These are phyloP conservation scores for Tragelaphus scriptus DNA, from an alignment of 2,113 vertebrate species.

Conservation along the genomic window DNA sequence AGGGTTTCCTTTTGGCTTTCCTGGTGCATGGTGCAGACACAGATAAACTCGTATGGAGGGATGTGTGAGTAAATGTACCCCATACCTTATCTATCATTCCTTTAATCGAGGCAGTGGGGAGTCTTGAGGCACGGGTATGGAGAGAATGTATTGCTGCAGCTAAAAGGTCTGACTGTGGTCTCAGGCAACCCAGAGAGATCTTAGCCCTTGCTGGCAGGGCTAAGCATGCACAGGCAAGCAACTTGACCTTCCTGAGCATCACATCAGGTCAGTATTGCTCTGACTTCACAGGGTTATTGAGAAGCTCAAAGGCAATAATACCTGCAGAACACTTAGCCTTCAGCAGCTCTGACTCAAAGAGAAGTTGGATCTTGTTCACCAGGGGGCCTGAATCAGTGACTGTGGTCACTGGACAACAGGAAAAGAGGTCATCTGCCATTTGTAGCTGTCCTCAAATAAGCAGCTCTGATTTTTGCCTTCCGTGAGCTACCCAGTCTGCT, in stretches of 20 bases:
- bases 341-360: background rate
- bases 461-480: background rate
- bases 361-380: background rate
- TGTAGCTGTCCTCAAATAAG: background rate
- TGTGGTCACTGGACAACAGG: background rate
- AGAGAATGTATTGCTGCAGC: background rate
- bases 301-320: background rate
- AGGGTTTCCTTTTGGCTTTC: background rate
- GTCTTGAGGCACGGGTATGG: background rate
- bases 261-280: background rate
- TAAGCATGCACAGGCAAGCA: no score
- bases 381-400: background rate
- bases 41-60: background rate
- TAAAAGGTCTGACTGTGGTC: background rate
- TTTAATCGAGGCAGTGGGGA: background rate
- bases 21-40: background rate
- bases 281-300: background rate
- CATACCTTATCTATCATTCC: background rate
- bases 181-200: background rate
- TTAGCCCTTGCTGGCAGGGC: background rate
- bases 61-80: background rate
- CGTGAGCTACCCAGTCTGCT: background rate
- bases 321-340: background rate
- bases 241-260: background rate
- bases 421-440: background rate